These are phyloP conservation scores for Pogonomyrmex californicus DNA, from an alignment of 1,140 invertebrate species.

Conservation along the genomic window DNA sequence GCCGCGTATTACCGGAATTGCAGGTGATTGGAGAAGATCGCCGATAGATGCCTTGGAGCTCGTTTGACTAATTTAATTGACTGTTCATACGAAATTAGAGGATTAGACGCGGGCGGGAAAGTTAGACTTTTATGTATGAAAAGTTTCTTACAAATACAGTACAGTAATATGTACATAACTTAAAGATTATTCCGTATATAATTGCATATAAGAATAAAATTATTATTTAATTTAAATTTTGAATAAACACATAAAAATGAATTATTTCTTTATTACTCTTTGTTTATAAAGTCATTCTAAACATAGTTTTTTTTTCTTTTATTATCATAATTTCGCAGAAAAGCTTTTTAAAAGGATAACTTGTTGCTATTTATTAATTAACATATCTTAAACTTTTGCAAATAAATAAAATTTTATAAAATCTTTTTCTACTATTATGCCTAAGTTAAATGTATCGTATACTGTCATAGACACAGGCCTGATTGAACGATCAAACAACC, in stretches of 20 bases:
- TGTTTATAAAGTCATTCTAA: background rate
- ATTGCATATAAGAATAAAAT: background rate
- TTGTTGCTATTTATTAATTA: background rate
- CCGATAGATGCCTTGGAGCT: constrained; percentile 45
- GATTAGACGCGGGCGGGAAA: background rate
- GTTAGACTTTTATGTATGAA: background rate
- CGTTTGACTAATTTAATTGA: constrained; percentile 62
- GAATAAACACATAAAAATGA: background rate
- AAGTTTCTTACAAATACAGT: background rate
- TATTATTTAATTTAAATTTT: background rate
- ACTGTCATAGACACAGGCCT: constrained; percentile 52
- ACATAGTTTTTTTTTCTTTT: background rate
- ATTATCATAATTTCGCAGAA: background rate
- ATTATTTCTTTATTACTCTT: background rate
- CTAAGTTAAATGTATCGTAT: constrained; percentile 55
- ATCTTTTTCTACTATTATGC: constrained; percentile 33
- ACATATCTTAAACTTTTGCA: background rate
- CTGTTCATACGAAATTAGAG: constrained; percentile 54
- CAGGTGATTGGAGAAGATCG: constrained; percentile 54
- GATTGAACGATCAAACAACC: constrained; percentile 66
- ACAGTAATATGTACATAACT: background rate
- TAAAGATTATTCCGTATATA: background rate
- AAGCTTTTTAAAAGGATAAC: background rate
- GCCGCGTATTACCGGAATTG: constrained; percentile 51
- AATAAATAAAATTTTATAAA: background rate